phyloP scores from a whole-genome alignment of 2,797 vertebrate species.

The Antrozous pallidus region DNA sequence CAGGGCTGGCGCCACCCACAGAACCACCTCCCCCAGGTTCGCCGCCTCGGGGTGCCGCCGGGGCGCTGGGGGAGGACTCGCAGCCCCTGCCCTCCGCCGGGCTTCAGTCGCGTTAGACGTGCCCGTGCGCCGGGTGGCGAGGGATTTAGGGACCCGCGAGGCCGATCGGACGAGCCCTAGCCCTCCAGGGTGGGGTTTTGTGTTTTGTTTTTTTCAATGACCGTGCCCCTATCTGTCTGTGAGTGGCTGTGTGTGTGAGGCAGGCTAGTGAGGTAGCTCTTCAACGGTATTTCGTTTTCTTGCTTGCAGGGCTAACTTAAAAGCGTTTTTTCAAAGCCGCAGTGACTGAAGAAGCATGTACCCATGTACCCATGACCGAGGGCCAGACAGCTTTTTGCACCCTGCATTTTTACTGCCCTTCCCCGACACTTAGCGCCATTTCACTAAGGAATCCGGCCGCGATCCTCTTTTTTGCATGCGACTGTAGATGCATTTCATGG shows the following conservation, averaged over 20 bases:
- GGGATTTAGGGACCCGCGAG: constrained; percentile 43
- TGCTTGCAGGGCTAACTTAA: constrained; percentile 99
- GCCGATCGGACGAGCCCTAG: constrained; percentile 70
- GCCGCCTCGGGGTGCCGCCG: neutral
- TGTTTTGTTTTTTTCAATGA: no score
- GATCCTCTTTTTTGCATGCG: constrained; percentile 94
- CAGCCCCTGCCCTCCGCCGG: neutral
- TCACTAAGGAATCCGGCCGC: constrained; percentile 88
- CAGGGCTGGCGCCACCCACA: neutral
- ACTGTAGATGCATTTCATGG: constrained; percentile 93
- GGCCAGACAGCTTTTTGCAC: constrained; percentile 91
- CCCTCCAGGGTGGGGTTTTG: no score
- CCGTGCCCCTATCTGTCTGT: constrained; percentile 77
- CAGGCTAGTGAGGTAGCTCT: constrained; percentile 91
- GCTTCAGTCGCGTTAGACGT: neutral
- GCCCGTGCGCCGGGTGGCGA: constrained; percentile 50
- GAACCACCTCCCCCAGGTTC: neutral
- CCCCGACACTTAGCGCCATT: constrained; percentile 90
- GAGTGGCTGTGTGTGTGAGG: constrained; percentile 84
- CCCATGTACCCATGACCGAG: constrained; percentile 95
- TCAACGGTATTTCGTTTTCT: constrained; percentile 98
- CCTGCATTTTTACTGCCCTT: constrained; percentile 86
- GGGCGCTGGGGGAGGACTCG: constrained; percentile 17
- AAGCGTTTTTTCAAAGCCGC: constrained; percentile 97
- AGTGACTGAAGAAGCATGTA: constrained; percentile 98